Base-by-base conservation (phyloP, 1,140 invertebrate species). In the Tetragonula clypearis region DNA sequence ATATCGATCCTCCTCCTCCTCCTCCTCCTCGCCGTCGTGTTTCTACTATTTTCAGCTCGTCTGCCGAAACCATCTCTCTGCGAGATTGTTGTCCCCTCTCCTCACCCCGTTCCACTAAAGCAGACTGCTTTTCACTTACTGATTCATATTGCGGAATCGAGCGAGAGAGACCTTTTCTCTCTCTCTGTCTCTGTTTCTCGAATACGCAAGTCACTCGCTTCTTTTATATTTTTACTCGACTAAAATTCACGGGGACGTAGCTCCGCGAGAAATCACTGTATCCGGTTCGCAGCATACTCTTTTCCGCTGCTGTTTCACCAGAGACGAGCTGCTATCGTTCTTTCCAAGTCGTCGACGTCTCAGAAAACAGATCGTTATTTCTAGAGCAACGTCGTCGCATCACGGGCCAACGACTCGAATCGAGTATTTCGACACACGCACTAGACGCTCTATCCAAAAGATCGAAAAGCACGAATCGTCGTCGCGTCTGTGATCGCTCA, bases 121-220 rank as follows among this genome's bases (percentile, higher is more conserved):
- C 9, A n/a, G 11, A 5, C 23, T 15, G 49, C 71, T 75, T 49
- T 75, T 66, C 80, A 55, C 75, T 82, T 74, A 82, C 58, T 21
- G 58, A 82, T 82, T 82, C 80, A 26, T 30, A 82, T n/a, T 55
- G 80, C 49, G 56, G 65, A 66, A 82, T 75, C 80, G 72, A 82
- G 58, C 58, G 58, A 58, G 55, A 58, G 55, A 82, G 1, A 62
- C 23, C 11, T n/a, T 12, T 6, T 49, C 6, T 49, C 41, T 49
- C 41, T 8, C 41, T 41, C 6, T 41, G 3, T 41, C 8, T 41
- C 41, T 41, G 8, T 66, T 8, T 62, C 12, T 19, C 66, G 26
- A 23, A 6, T 53, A 30, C 41, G 11, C n/a, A 21, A 11, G 6
- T 6, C 26, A 21, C 41, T 60, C 1, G 23, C 6, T 53, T 66